Conservation (phyloP, 1,140 invertebrate species). For the Pseudomyrmex dendroicus region DNA sequence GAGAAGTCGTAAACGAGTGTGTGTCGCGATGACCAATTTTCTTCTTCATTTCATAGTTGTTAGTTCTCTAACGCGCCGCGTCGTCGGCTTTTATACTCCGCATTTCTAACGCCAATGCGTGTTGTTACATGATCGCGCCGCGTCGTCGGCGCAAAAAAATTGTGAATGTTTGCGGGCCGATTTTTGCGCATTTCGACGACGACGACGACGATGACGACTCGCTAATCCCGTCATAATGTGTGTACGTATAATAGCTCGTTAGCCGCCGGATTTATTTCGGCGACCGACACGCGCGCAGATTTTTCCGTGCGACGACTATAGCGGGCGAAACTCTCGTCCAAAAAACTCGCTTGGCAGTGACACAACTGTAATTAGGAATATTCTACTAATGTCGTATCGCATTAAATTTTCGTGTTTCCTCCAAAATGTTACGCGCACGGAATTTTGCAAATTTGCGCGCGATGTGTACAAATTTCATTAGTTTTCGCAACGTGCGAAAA, state of each 20-base stretch:
- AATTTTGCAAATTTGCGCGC: neutral
- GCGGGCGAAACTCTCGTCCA: neutral
- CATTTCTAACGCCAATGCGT: conserved; percentile 2
- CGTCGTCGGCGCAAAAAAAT: conserved; percentile 34
- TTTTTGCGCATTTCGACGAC: conserved; percentile 37
- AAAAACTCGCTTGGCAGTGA: conserved; percentile 34
- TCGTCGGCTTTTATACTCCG: neutral
- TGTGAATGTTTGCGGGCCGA: conserved; percentile 32
- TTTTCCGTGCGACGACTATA: conserved; percentile 29
- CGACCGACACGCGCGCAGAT: conserved; percentile 42
- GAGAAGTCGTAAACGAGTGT: conserved; percentile 23
- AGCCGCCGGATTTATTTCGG: conserved; percentile 55
- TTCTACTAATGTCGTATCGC: conserved; percentile 12
- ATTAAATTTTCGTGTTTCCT: neutral
- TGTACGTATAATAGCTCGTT: conserved; percentile 57
- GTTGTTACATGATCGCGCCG: neutral
- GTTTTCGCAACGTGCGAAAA: neutral
- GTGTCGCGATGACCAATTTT: conserved; percentile 1
- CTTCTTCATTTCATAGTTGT: conserved; percentile 56
- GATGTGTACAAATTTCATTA: neutral
- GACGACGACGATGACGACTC: conserved; percentile 14
- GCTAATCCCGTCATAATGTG: conserved; percentile 54
- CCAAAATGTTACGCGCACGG: neutral
- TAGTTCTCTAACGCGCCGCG: conserved; percentile 44
- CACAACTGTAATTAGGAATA: conserved; percentile 54